These are phyloP conservation scores for Hyla sarda DNA, from an alignment of 2,113 vertebrate genomes.

Conservation along the genomic window DNA sequence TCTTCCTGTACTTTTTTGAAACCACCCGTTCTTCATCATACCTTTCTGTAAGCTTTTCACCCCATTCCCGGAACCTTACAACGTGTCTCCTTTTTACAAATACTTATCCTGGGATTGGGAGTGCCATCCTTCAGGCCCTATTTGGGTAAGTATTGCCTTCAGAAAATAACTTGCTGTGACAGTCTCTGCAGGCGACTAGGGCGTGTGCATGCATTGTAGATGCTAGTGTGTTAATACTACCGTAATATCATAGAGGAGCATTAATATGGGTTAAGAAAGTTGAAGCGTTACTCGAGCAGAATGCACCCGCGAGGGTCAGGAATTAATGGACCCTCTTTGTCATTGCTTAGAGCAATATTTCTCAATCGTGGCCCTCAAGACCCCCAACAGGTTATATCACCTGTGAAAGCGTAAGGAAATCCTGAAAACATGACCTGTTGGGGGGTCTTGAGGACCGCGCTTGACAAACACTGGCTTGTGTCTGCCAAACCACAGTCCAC, in stretches of 20 bases:
- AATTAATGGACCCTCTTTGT: too few relatives aligned
- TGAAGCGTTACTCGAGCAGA: background rate
- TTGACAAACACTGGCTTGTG: too few relatives aligned
- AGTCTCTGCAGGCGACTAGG: slow-evolving; percentile 48
- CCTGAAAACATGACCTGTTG: too few relatives aligned
- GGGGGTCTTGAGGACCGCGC: too few relatives aligned
- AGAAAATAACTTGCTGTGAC: slow-evolving; percentile 48
- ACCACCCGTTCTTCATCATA: background rate
- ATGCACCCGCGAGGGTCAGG: too few relatives aligned
- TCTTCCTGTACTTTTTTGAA: slow-evolving; percentile 17
- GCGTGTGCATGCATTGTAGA: slow-evolving; percentile 9
- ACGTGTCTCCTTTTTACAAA: slow-evolving; percentile 4
- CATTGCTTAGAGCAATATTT: too few relatives aligned
- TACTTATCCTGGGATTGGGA: slow-evolving; percentile 39
- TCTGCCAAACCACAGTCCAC: too few relatives aligned
- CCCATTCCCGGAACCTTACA: slow-evolving; percentile 55
- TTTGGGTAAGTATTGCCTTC: slow-evolving; percentile 40
- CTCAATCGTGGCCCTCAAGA: too few relatives aligned
- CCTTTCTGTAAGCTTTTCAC: slow-evolving; percentile 57
- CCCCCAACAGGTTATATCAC: too few relatives aligned
- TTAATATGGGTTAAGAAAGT: background rate
- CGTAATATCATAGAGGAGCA: background rate
- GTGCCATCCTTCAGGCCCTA: background rate
- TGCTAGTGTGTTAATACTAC: background rate
- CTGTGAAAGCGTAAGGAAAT: too few relatives aligned